Evolutionary conservation across 2,888 invertebrate species (phyloP), one percentile per base, ranked within the genome.

Genomic region (Odontocolon sp.): DNA sequence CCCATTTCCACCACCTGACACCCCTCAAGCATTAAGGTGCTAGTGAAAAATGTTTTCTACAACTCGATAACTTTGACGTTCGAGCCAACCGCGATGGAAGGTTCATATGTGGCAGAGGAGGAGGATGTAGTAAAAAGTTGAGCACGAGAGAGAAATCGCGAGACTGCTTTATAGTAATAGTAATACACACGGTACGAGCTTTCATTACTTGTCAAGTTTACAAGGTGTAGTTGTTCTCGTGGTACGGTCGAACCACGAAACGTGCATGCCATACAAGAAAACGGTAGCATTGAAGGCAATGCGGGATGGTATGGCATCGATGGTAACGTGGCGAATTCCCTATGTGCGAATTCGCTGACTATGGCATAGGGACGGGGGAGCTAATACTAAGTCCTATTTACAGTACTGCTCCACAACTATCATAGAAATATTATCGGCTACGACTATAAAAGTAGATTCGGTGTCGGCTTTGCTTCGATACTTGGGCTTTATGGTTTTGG

Each of bases 211-310:
- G 40, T 40, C 38, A 9, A 40, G 26, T 26, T 14, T 40, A 38
- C 23, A 14, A 36, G 4, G 4, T 26, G 2, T 2, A 40, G 11
- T 59, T 50, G 33, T 50, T 38, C 26, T 16, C 21, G 31, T 14
- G 11, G 18, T 8, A 40, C 57, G 3, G 47, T 23, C 26, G 11
- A 1, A 9, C 4, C 21, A 36, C 3, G 18, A 59, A 5, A 50
- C n/a, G 18, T 40, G 59, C 36, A 14, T 40, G 21, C 36, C 28
- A 52, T 69, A 31, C 31, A 9, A 40, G 8, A 50, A 31, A 50
- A 16, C 23, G 6, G 36, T 50, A n/a, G 28, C 47, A 3, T 18
- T 38, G 18, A 21, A 21, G 11, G 5, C 9, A 18, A 38, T 11
- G 6, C 2, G 3, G n/a, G 26, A 28, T n/a, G 21, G 8, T 11